These are phyloP conservation scores for Phaethon lepturus DNA, from an alignment of 2,113 vertebrate species.

Conservation along the genomic window DNA sequence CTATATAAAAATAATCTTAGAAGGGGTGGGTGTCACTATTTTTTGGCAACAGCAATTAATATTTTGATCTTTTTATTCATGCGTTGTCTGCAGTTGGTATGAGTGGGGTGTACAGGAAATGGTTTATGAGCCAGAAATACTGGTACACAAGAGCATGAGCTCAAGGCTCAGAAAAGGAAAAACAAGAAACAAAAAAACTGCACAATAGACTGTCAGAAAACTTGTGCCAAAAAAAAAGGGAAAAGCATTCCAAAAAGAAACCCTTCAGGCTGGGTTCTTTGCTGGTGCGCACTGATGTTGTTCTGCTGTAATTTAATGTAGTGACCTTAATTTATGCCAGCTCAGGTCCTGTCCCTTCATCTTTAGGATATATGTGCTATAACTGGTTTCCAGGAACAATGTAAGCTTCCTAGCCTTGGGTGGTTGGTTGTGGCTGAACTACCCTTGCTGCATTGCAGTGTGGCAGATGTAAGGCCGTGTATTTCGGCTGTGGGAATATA, in stretches of 20 bases:
- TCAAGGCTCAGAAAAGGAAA: constrained; percentile 15
- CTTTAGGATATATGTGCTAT: neutral
- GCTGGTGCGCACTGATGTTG: neutral
- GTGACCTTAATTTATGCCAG: neutral
- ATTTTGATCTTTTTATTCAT: constrained; percentile 48
- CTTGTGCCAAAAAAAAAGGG: neutral
- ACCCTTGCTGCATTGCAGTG: neutral
- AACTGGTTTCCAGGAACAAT: neutral
- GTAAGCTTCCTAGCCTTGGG: neutral
- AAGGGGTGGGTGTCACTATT: neutral
- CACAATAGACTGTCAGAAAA: neutral
- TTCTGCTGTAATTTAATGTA: neutral
- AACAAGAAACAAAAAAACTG: constrained; percentile 13
- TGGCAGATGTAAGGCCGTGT: neutral
- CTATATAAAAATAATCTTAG: neutral
- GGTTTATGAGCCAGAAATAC: constrained; percentile 38
- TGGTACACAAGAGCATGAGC: constrained; percentile 7
- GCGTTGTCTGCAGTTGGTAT: neutral
- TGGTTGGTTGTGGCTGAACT: neutral
- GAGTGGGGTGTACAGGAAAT: neutral
- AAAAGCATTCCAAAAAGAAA: neutral
- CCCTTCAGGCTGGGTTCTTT: neutral
- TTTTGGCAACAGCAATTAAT: constrained; percentile 21
- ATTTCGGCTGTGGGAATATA: neutral
- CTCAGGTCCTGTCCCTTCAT: neutral